phyloP scores from a whole-genome alignment of 2,113 vertebrate species.

The Oxyura jamaicensis region DNA sequence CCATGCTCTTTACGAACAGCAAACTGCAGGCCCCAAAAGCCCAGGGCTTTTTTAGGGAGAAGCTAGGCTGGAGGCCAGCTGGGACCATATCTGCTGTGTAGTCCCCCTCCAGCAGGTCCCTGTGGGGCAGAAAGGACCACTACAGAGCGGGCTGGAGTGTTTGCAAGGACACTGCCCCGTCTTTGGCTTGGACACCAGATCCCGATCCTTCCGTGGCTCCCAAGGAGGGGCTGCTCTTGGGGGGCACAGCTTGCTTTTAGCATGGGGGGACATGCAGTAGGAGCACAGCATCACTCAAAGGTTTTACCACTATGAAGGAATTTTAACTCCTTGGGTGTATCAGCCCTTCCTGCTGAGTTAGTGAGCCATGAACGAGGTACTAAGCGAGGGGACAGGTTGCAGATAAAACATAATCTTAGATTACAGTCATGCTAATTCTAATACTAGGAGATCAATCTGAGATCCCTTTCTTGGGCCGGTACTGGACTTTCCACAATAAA shows the following conservation, averaged over 20 bases:
- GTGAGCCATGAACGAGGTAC: constrained; percentile 15
- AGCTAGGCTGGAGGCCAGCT: neutral
- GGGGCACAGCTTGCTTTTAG: neutral
- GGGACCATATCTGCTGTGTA: neutral
- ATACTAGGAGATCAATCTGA: neutral
- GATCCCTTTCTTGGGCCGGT: neutral
- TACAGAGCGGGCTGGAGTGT: neutral
- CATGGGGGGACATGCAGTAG: accelerated
- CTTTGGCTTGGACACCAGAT: neutral
- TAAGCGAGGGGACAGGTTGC: neutral
- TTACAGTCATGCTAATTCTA: neutral
- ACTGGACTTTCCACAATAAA: constrained; percentile 45
- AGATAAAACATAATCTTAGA: neutral
- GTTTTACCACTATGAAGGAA: neutral
- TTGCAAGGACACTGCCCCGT: neutral
- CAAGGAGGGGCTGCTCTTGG: neutral
- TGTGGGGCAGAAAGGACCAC: accelerated
- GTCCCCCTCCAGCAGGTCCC: neutral
- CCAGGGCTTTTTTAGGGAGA: neutral
- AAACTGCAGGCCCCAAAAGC: neutral
- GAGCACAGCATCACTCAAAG: neutral
- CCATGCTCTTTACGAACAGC: neutral
- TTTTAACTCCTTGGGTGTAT: neutral
- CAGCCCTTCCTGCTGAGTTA: constrained; percentile 39
- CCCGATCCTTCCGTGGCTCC: neutral